Evolutionary conservation across 2,888 invertebrate genomes (phyloP), one percentile per base, ranked within the genome.

Genomic region (Papilio gigon): DNA sequence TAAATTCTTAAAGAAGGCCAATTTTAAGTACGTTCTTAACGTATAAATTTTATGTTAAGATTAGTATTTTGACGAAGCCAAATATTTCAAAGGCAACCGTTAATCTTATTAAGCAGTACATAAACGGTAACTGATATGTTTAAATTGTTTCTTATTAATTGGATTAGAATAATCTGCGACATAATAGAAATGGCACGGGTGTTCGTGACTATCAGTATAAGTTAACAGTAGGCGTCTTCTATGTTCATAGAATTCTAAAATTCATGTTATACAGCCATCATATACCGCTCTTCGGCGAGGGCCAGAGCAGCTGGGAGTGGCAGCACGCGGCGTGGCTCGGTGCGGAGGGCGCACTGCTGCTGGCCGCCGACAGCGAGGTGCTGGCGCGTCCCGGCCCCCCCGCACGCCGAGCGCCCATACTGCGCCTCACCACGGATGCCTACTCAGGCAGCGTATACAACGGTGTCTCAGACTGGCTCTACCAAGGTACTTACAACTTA

Each of bases 401-500:
- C 61, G 93, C 93, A 4, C 94, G 95, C 74, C 92, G 95, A 72
- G 90, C 93, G 9, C 89, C 90, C 0, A 94, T 96, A 76, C 89
- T 94, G 68, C 93, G 95, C 61, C 93, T 97, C 81, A 97, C 97
- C 63, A 93, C 93, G 81, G 95, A 95, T 63, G 97, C 97, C 37
- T 89, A 93, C 74, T 95, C 96, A n/a, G 96, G 96, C 68, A 90
- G 95, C 68, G 93, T 98, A 68, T 98, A 97, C 92, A 98, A 98
- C 86, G 98, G 98, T 66, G 94, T 98, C 37, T 96, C 98, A 20
- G 98, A 99, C 86, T 99, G 98, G 98, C 91, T 99, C 33, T 99
- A 99, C 90, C 98, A 98, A 94, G 97, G 97, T 97, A 56, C 50
- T n/a, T n/a, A n/a, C n/a, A n/a, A n/a, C n/a, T n/a, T n/a, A n/a